A percentile compares a stretch with the other conserved stretches of the same genome.
These are phyloP conservation scores for Eulimnadia texana DNA, from an alignment of 1,140 invertebrate genomes.

Conservation along the genomic window DNA sequence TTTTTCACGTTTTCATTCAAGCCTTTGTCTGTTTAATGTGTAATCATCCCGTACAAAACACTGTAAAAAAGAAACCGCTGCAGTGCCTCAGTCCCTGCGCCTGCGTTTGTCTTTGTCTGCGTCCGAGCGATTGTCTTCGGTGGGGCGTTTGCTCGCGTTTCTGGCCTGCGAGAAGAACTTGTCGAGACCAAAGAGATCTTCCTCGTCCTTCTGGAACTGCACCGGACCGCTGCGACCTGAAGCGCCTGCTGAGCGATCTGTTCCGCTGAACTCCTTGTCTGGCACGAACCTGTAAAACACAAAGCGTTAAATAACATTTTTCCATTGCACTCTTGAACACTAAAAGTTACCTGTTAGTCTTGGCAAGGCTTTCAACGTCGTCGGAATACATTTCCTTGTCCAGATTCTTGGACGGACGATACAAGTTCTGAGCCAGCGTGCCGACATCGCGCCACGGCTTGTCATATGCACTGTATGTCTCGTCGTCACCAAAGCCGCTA, in stretches of 20 bases:
- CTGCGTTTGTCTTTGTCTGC: constrained; percentile 23
- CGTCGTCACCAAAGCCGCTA: constrained; percentile 92
- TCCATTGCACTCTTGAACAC: constrained; percentile 1
- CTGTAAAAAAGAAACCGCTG: not conserved
- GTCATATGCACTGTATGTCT: constrained; percentile 95
- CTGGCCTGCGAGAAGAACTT: constrained; percentile 96
- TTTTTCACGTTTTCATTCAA: too few relatives aligned
- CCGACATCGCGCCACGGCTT: constrained; percentile 78
- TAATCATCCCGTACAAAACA: not conserved
- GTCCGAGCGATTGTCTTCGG: constrained; percentile 28
- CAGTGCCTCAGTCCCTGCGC: constrained; percentile 19
- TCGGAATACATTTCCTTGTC: constrained; percentile 85
- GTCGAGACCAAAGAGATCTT: constrained; percentile 94
- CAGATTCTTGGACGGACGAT: constrained; percentile 73
- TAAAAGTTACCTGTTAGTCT: constrained; percentile 56
- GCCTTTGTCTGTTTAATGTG: too few relatives aligned
- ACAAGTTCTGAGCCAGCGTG: constrained; percentile 73
- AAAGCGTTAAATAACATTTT: constrained; percentile 1
- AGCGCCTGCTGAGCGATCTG: constrained; percentile 43
- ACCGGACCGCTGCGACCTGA: constrained; percentile 72
- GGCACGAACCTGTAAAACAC: constrained; percentile 64
- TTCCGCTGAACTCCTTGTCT: constrained; percentile 89
- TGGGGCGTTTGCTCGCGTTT: constrained; percentile 43
- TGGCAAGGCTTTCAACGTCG: constrained; percentile 66
- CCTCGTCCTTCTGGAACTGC: constrained; percentile 83